Evolutionary conservation across 2,888 invertebrate species (phyloP).

Genomic region (Temnothorax rugatulus): DNA sequence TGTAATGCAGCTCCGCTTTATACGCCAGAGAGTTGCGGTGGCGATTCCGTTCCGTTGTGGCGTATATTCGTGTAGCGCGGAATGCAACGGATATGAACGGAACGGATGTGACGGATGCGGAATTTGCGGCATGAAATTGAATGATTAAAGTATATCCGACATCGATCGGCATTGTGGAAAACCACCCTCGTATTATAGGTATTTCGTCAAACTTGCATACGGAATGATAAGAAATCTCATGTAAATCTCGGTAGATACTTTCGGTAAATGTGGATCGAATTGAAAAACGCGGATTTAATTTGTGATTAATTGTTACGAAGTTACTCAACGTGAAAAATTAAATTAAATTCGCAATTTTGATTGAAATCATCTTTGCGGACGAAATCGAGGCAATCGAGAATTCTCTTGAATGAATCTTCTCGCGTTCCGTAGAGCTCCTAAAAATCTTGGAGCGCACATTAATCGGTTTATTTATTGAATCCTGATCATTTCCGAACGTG

Average conservation of each 20-base stretch:
- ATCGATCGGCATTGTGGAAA: not conserved
- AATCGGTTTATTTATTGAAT: not conserved
- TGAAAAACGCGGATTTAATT: not conserved
- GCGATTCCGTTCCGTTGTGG: not conserved
- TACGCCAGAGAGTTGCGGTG: not conserved
- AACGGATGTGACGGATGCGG: not conserved
- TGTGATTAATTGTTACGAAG: not conserved
- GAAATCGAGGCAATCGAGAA: not conserved
- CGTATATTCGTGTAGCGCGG: not conserved
- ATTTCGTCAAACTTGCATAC: not conserved
- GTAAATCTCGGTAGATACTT: not conserved
- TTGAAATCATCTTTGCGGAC: not conserved
- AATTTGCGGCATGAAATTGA: not conserved
- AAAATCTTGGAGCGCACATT: not conserved
- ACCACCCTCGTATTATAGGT: not conserved
- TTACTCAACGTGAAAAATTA: not conserved
- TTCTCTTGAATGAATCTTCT: not conserved
- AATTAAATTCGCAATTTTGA: not conserved
- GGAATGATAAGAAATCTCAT: not conserved
- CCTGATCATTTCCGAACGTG: not conserved
- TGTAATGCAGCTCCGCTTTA: not conserved
- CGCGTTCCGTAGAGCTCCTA: no score
- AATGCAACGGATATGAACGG: slow-evolving; percentile 6
- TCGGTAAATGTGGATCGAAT: not conserved
- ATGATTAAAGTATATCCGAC: slow-evolving; percentile 9